Conservation (phyloP, 2,888 invertebrate genomes). For the Lagria hirta region DNA sequence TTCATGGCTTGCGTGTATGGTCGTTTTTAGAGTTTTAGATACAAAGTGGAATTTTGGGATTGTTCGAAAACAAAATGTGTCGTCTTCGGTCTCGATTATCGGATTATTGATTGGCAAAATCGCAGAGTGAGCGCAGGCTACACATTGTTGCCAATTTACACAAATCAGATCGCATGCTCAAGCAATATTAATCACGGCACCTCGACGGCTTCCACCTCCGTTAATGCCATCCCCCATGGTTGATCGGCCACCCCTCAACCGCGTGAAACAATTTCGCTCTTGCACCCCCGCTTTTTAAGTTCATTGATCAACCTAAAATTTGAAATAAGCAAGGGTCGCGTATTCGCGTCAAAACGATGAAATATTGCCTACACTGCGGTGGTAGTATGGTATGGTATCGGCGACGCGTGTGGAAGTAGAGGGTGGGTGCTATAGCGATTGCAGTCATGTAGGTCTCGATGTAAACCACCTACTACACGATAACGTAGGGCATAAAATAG, state of each 20-base stretch:
- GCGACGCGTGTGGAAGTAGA: slow-evolving; percentile 41
- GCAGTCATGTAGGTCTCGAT: slow-evolving; percentile 41
- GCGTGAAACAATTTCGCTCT: slow-evolving; percentile 47
- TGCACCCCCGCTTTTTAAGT: slow-evolving; percentile 42
- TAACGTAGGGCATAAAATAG: slow-evolving; percentile 36
- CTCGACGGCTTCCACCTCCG: slow-evolving; percentile 50
- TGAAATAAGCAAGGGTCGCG: slow-evolving; percentile 42
- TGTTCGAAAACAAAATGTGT: slow-evolving; percentile 33
- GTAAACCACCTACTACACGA: slow-evolving; percentile 43
- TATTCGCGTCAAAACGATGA: slow-evolving; percentile 42
- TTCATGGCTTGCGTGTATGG: no score
- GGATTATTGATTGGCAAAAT: slow-evolving; percentile 50
- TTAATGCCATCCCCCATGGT: slow-evolving; percentile 37
- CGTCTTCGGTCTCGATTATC: slow-evolving; percentile 29
- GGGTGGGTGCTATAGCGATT: slow-evolving; percentile 36
- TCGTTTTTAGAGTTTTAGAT: no score
- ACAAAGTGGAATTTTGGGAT: slow-evolving; percentile 5
- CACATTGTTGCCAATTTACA: slow-evolving; percentile 52
- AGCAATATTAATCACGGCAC: slow-evolving; percentile 59
- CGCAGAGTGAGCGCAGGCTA: slow-evolving; percentile 31
- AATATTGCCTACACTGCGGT: slow-evolving; percentile 43
- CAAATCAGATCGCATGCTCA: slow-evolving; percentile 59
- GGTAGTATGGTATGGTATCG: slow-evolving; percentile 33
- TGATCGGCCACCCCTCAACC: slow-evolving; percentile 45
- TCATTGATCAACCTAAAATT: slow-evolving; percentile 49